Evolutionary conservation across 2,113 vertebrate species (phyloP), one percentile per base, ranked within the genome.

Genomic region (Menidia beryllina): DNA sequence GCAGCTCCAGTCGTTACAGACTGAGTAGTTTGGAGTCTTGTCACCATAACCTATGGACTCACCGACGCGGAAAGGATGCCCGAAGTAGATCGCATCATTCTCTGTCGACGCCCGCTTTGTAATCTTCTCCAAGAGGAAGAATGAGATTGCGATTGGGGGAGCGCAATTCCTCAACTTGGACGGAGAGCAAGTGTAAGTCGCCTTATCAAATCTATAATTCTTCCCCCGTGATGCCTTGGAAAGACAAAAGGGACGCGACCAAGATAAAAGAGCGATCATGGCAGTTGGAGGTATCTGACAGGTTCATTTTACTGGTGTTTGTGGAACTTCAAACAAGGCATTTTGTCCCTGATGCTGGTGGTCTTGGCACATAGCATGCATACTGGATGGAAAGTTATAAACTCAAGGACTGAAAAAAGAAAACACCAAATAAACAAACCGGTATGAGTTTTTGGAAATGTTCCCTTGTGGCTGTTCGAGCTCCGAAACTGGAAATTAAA

Each of bases 171-270:
- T 74, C 71, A 39, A 24, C 69, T 45, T 59, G 77, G 75, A 72
- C 38, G 81, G 79, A 59, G 61, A 67, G 62, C 8, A 5, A 15
- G 75, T 66, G 63, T 73, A 43, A 63, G 54, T 5, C 30, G 73
- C 55, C 74, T 78, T 61, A 84, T 87, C 83, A 71, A 79, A 81
- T 83, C 88, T 75, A 75, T 90, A 76, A 78, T 76, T 86, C 75
- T 84, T 72, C 71, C 75, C 26, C 54, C 30, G 84, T 34, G 63
- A 12, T 1, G 17, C 63, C 55, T 53, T 72, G 49, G 79, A 45
- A 79, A 68, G 50, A 53, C 21, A 15, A 39, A 49, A 24, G 60
- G 70, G 52, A 50, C 12, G 56, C 56, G 41, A 72, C 21, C 20
- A 4, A 52, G 54, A 19, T n/a, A 41, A 53, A 27, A 47, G 51